These are phyloP conservation scores for Girardia tigrina DNA, from an alignment of 2,888 invertebrate genomes.

Conservation along the genomic window DNA sequence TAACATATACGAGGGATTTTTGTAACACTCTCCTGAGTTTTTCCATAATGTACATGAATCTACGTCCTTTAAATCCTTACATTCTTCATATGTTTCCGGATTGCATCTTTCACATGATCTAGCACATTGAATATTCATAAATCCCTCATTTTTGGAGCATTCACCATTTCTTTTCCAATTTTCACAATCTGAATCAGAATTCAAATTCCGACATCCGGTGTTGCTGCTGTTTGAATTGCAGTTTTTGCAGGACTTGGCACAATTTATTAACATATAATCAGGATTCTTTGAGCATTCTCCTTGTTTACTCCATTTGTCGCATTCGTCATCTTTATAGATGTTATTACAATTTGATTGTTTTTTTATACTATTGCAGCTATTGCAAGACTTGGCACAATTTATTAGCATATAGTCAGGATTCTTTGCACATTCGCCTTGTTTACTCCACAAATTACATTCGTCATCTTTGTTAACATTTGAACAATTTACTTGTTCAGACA, in stretches of 20 bases:
- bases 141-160: neutral
- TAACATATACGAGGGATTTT: neutral
- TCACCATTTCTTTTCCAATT: constrained; percentile 6
- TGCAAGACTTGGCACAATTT: constrained; percentile 4
- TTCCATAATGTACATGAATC: constrained; percentile 3
- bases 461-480: neutral
- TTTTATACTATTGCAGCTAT: neutral
- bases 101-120: neutral
- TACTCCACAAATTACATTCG: neutral
- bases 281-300: constrained; percentile 28
- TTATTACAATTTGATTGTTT: neutral
- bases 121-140: neutral
- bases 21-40: neutral
- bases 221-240: neutral
- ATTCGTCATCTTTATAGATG: constrained; percentile 16
- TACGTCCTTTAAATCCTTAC: neutral
- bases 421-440: neutral
- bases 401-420: neutral
- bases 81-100: neutral
- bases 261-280: neutral
- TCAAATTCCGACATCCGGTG: neutral
- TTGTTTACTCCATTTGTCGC: neutral
- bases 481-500: neutral
- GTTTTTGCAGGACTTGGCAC: neutral
- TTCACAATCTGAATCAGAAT: constrained; percentile 7